Base-by-base conservation (phyloP, 2,797 vertebrate genomes). In the Fratercula arctica region DNA sequence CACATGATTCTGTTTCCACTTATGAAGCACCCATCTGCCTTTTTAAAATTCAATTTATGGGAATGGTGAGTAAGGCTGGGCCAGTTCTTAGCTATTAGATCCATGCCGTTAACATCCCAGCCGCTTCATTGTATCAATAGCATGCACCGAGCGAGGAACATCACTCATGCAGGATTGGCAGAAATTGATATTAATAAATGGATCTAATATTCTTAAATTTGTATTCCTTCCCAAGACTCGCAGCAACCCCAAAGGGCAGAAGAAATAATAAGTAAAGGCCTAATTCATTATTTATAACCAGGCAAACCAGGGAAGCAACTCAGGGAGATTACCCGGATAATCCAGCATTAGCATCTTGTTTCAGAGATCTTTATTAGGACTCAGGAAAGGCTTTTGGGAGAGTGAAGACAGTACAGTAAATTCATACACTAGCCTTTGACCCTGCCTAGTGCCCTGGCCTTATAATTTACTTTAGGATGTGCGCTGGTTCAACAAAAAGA, bases 281-380 rank as follows among this genome's bases (percentile, higher is more conserved):
- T 96, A 90, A 95, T 96, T 96, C 96, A 96, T 98, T 97, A 96
- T 97, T 97, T 93, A 97, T 97, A 97, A 94, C 82, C 90, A 78
- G 90, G 87, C 48, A 21, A 84, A 92, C 83, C 79, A 70, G 77
- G 59, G 86, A 93, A 78, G 37, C 48, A 37, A 95, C 96, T 85
- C 29, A 5, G 37, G 45, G 85, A 97, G 97, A 96, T 97, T 95
- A 97, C 87, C 70, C 11, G 46, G 90, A 86, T 97, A 96, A 98
- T 95, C 96, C 96, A 92, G 89, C 89, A 95, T 89, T 97, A 97
- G 95, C 80, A 95, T 91, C 91, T 94, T 94, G 95, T 94, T 95
- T 74, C 53, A 79, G 73, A 50, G 91, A 89, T 97, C 96, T 95
- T 97, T 96, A 97, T 97, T 92, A 96, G 93, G 87, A 94, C 72